These are phyloP conservation scores for Mesitornis unicolor DNA, from an alignment of 2,113 vertebrate species.

Conservation along the genomic window DNA sequence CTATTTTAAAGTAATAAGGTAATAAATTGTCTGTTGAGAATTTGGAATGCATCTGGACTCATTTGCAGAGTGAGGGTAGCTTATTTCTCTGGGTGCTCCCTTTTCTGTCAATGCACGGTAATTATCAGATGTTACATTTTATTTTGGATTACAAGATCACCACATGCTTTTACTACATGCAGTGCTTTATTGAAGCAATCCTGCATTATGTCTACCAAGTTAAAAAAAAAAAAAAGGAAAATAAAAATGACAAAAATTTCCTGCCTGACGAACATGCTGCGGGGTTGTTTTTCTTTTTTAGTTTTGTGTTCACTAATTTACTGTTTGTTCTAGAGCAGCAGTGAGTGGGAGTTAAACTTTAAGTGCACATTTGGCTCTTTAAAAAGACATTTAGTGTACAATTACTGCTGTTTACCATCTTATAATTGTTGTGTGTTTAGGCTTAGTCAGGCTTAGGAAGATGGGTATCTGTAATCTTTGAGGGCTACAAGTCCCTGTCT, in stretches of 20 bases:
- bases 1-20: not conserved
- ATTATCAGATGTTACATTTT: not conserved
- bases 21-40: not conserved
- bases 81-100: not conserved
- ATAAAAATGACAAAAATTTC: not conserved
- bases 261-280: not conserved
- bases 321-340: conserved; percentile 70
- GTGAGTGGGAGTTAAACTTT: conserved; percentile 71
- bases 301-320: conserved; percentile 60
- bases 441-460: conserved; percentile 62
- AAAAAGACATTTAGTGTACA: conserved; percentile 72
- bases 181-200: not conserved
- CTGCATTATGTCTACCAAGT: not conserved
- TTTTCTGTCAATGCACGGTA: not conserved
- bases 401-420: conserved; percentile 73
- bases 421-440: conserved; percentile 70
- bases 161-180: not conserved
- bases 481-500: conserved; percentile 62
- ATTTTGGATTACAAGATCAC: not conserved
- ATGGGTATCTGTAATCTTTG: conserved; percentile 67
- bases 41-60: not conserved
- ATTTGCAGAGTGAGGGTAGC: not conserved
- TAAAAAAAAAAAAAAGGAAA: not conserved
- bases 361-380: conserved; percentile 71
- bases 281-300: not conserved